Evolutionary conservation across 1,140 invertebrate genomes (phyloP).

Genomic region (Anagrus nilaparvatae): DNA sequence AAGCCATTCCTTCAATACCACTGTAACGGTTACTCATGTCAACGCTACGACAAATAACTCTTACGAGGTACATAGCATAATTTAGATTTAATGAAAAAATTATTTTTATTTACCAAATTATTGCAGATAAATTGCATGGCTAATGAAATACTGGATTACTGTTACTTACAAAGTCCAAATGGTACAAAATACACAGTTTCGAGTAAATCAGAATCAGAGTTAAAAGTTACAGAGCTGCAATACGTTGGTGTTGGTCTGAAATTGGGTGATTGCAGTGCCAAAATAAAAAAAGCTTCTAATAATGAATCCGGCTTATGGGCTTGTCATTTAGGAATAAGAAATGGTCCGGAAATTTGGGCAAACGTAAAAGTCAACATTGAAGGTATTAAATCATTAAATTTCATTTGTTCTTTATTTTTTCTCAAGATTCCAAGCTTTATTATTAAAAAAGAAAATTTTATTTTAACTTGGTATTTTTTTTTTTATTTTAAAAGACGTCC

Average conservation of each 20-base stretch:
- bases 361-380: conserved; percentile 25
- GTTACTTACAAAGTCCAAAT: conserved; percentile 31
- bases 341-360: conserved; percentile 20
- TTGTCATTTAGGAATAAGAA: conserved; percentile 26
- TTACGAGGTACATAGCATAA: conserved; percentile 22
- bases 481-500: too few relatives aligned
- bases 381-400: too few relatives aligned
- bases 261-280: conserved; percentile 28
- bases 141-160: conserved; percentile 26
- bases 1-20: too few relatives aligned
- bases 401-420: too few relatives aligned
- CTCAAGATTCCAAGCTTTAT: too few relatives aligned
- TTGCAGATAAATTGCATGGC: conserved; percentile 29
- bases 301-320: conserved; percentile 27
- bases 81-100: conserved; percentile 19
- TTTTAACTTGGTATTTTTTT: too few relatives aligned
- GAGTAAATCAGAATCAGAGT: too few relatives aligned
- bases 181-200: conserved; percentile 19
- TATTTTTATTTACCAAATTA: conserved; percentile 10
- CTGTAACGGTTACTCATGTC: too few relatives aligned
- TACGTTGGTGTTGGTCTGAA: conserved; percentile 25
- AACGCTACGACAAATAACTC: conserved; percentile 17
- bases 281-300: conserved; percentile 20
- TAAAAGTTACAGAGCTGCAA: background rate
- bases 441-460: too few relatives aligned